Conservation (phyloP, 1,140 invertebrate species). For the Cheumatopsyche charites region DNA sequence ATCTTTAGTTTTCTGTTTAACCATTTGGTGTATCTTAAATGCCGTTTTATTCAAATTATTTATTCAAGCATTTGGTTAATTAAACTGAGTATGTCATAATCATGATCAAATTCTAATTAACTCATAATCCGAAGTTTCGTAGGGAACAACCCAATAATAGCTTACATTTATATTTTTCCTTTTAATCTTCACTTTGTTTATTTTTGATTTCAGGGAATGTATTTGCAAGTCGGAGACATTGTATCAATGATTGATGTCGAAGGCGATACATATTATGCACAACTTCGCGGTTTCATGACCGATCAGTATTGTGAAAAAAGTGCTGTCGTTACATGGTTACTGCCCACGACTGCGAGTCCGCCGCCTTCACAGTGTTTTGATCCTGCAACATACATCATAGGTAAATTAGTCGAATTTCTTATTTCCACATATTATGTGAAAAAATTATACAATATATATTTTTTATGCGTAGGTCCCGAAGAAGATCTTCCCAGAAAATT, state of each 20-base stretch:
- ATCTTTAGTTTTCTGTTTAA: too few species aligned
- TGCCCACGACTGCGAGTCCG: conserved; percentile 84
- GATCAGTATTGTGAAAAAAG: conserved; percentile 95
- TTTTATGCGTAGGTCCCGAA: conserved; percentile 74
- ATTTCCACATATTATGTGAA: background rate
- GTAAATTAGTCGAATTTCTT: conserved; percentile 54
- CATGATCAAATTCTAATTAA: too few species aligned
- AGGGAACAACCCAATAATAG: background rate
- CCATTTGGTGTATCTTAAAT: too few species aligned
- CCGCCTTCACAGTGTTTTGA: conserved; percentile 80
- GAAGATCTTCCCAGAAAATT: conserved; percentile 88
- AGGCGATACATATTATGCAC: conserved; percentile 84
- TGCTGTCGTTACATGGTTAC: conserved; percentile 89
- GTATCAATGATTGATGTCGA: conserved; percentile 83
- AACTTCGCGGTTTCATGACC: conserved; percentile 85
- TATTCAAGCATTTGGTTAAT: too few species aligned
- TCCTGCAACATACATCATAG: conserved; percentile 89
- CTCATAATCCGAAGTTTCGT: too few species aligned
- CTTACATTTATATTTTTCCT: too few species aligned
- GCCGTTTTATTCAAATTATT: too few species aligned
- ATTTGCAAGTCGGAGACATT: conserved; percentile 90
- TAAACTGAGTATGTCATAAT: too few species aligned
- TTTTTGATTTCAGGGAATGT: conserved; percentile 71
- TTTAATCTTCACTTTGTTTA: background rate
- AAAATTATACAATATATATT: conserved; percentile 6